Percentiles rank a stretch among this genome's conserved stretches.
phyloP scores from a whole-genome alignment of 2,113 vertebrate genomes.

The Labeo rohita region DNA sequence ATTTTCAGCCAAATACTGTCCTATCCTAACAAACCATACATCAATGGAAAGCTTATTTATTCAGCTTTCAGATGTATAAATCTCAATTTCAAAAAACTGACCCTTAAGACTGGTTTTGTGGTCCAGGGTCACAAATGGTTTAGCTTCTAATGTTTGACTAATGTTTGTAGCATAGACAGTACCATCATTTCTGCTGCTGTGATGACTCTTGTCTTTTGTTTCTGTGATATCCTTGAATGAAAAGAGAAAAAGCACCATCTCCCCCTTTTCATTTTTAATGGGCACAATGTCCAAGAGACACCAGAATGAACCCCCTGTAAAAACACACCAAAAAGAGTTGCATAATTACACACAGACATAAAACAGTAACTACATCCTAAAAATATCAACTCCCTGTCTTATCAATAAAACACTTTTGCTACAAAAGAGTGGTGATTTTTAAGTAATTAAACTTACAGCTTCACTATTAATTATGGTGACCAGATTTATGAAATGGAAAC shows the following conservation, averaged over 20 bases:
- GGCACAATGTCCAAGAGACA: slow-evolving; percentile 94
- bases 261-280: slow-evolving; percentile 96
- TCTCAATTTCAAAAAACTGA: too few species aligned
- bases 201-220: slow-evolving; percentile 73
- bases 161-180: slow-evolving; percentile 36
- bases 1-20: too few species aligned
- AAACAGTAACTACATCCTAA: background rate
- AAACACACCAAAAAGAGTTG: slow-evolving; percentile 19
- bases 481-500: background rate
- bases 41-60: too few species aligned
- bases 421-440: background rate
- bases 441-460: background rate
- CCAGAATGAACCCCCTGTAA: slow-evolving; percentile 88
- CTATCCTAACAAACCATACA: too few species aligned
- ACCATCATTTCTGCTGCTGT: slow-evolving; percentile 80
- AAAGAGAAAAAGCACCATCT: slow-evolving; percentile 96
- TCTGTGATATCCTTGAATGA: slow-evolving; percentile 97
- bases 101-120: too few species aligned
- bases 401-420: background rate
- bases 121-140: background rate
- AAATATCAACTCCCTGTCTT: background rate
- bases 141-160: background rate
- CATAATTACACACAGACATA: background rate
- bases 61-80: too few species aligned
- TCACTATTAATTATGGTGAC: background rate